These are phyloP conservation scores for Ploceus nigricollis DNA, from an alignment of 2,113 vertebrate species.

Conservation along the genomic window DNA sequence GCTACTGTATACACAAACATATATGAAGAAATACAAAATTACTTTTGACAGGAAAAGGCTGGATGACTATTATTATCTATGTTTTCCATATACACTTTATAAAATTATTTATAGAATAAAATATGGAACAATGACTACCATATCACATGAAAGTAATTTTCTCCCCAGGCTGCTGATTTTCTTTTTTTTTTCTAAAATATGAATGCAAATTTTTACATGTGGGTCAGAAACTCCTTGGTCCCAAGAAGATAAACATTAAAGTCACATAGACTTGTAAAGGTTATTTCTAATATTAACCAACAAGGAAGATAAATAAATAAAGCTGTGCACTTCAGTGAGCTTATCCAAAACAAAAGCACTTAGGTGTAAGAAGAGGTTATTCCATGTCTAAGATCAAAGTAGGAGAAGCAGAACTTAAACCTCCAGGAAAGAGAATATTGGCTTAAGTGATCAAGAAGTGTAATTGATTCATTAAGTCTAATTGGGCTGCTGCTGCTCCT, in stretches of 20 bases:
- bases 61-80: neutral
- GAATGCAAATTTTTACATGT: neutral
- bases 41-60: neutral
- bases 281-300: neutral
- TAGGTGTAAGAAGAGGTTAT: neutral
- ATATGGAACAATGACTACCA: neutral
- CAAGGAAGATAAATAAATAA: neutral
- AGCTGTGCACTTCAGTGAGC: neutral
- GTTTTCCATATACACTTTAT: neutral
- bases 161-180: neutral
- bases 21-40: neutral
- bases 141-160: neutral
- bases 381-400: neutral
- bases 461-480: constrained; percentile 27
- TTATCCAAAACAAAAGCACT: neutral
- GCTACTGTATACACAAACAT: neutral
- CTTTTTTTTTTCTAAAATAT: neutral
- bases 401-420: neutral
- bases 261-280: neutral
- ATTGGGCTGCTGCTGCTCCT: constrained; percentile 2
- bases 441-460: neutral
- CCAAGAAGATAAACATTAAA: neutral
- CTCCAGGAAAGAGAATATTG: neutral
- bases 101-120: neutral
- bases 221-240: neutral